These are phyloP conservation scores for Sebastes taczanowskii DNA, from an alignment of 2,797 vertebrate species.

Conservation along the genomic window DNA sequence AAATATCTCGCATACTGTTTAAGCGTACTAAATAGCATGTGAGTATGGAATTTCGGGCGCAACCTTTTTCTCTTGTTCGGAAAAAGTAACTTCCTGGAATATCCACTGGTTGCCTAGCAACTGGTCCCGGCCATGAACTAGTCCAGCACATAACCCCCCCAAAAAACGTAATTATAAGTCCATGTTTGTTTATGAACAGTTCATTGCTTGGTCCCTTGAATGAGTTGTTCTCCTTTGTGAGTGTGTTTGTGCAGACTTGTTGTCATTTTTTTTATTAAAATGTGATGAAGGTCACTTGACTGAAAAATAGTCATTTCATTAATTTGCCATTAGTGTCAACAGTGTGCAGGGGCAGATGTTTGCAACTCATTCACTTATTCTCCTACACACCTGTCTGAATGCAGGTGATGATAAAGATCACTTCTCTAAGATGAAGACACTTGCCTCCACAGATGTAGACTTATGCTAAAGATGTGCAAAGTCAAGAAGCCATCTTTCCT, in stretches of 20 bases:
- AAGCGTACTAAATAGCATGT: too few relatives aligned
- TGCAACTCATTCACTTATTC: background rate
- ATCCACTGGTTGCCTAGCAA: background rate
- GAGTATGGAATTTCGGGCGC: too few relatives aligned
- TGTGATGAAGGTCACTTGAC: background rate
- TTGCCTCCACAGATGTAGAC: background rate
- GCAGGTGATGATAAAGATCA: background rate
- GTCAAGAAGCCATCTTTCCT: background rate
- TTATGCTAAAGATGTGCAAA: background rate
- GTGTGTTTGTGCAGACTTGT: background rate
- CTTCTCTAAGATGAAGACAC: background rate
- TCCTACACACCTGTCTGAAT: background rate
- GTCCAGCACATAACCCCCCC: background rate
- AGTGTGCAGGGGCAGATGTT: background rate
- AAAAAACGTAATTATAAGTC: background rate
- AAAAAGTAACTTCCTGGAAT: background rate
- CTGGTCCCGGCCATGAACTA: background rate
- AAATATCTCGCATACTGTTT: too few relatives aligned
- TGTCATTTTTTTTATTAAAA: background rate
- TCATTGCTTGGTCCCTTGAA: background rate
- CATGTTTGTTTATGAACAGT: background rate
- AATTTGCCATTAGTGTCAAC: background rate
- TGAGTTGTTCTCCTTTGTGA: background rate
- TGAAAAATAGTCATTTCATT: background rate
- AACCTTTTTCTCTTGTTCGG: too few relatives aligned